phyloP scores from a whole-genome alignment of 1,140 invertebrate species.

The Wasmannia auropunctata region DNA sequence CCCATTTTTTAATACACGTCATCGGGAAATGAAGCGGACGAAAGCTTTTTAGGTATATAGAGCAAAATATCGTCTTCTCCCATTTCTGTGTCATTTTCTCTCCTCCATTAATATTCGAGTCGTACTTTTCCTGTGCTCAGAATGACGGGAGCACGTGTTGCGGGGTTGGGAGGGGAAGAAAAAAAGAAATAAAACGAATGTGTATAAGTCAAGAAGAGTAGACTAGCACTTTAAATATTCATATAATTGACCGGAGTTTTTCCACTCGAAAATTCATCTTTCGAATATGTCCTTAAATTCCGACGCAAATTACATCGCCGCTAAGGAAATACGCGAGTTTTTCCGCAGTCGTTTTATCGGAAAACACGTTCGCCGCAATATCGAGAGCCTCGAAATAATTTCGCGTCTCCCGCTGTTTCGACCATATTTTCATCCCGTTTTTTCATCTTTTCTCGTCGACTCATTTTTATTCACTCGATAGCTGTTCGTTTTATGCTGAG shows the following conservation, averaged over 20 bases:
- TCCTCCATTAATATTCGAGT: not conserved
- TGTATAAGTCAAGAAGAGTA: not conserved
- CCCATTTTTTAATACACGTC: constrained; percentile 12
- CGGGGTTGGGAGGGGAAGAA: not conserved
- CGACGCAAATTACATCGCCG: not conserved
- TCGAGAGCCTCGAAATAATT: constrained; percentile 4
- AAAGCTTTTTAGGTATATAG: constrained; percentile 27
- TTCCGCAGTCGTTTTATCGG: not conserved
- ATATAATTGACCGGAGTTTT: constrained; percentile 3
- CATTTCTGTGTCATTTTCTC: not conserved
- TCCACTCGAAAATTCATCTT: not conserved
- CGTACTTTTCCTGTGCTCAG: constrained; percentile 5
- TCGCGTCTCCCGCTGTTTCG: not conserved
- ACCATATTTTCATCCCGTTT: not conserved
- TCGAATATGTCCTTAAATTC: not conserved
- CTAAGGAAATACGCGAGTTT: not conserved
- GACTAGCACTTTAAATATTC: not conserved
- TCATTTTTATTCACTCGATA: constrained; percentile 7
- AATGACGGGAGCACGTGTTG: constrained; percentile 2
- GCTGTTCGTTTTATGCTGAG: not conserved
- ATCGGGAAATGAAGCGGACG: constrained; percentile 6
- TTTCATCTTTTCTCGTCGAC: not conserved
- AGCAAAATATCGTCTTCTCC: not conserved
- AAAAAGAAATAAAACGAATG: not conserved
- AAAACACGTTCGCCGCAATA: not conserved